phyloP scores from a whole-genome alignment of 2,797 vertebrate species.

The Eleutherodactylus coqui region DNA sequence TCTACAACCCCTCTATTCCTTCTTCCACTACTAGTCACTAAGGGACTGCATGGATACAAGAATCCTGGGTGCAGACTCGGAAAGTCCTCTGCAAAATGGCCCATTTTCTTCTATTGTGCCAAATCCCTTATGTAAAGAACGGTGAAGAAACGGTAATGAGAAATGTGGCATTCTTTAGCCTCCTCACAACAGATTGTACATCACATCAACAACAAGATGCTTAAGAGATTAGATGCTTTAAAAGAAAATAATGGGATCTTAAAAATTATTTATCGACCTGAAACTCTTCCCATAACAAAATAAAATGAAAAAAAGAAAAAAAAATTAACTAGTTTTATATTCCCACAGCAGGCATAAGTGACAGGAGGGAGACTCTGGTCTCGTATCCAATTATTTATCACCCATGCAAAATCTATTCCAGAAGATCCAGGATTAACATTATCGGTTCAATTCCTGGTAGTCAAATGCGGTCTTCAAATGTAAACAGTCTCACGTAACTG shows the following conservation, averaged over 20 bases:
- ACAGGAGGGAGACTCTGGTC: background rate
- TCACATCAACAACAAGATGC: conserved; percentile 13
- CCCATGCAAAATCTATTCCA: background rate
- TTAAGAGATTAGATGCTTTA: background rate
- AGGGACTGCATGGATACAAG: background rate
- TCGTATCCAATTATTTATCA: conserved; percentile 18
- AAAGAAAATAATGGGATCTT: conserved; percentile 11
- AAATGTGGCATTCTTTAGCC: background rate
- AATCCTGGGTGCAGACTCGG: background rate
- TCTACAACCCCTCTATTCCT: too few species aligned
- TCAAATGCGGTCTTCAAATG: background rate
- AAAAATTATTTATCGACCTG: conserved; percentile 1
- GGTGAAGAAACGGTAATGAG: conserved; percentile 10
- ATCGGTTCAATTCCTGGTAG: background rate
- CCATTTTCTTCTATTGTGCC: background rate
- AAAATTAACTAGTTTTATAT: background rate
- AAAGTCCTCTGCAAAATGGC: background rate
- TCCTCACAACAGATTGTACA: background rate
- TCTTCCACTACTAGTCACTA: too few species aligned
- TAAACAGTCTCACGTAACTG: background rate
- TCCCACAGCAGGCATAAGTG: background rate
- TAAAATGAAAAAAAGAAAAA: background rate
- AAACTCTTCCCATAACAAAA: background rate
- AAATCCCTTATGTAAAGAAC: background rate
- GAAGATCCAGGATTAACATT: background rate